Percentiles rank a stretch among this genome's conserved stretches.
phyloP scores from a whole-genome alignment of 1,140 invertebrate genomes.

The Hermatobates lingyangjiaoensis region DNA sequence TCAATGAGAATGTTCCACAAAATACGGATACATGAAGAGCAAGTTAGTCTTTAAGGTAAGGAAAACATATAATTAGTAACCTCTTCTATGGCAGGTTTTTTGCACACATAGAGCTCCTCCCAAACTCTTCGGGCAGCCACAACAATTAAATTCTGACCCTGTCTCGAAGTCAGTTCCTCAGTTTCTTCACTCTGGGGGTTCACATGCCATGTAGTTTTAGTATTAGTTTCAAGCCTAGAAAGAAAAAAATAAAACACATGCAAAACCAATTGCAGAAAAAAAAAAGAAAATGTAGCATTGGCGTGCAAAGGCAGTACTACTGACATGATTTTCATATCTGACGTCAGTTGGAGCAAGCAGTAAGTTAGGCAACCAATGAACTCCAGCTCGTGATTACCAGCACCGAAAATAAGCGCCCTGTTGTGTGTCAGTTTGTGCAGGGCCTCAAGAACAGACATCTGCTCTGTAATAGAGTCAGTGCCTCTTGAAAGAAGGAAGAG shows the following conservation, averaged over 20 bases:
- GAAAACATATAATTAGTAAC: too few relatives aligned
- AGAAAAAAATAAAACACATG: background rate
- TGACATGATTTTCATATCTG: conserved; percentile 66
- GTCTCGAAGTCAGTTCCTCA: conserved; percentile 57
- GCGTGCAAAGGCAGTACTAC: conserved; percentile 13
- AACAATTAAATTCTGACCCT: conserved; percentile 68
- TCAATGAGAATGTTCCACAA: too few relatives aligned
- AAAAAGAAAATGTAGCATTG: too few relatives aligned
- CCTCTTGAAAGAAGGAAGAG: conserved; percentile 81
- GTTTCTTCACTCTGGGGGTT: conserved; percentile 53
- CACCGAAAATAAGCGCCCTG: conserved; percentile 73
- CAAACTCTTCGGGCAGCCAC: conserved; percentile 83
- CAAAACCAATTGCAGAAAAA: background rate
- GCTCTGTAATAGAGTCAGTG: conserved; percentile 71
- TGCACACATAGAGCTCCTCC: conserved; percentile 91
- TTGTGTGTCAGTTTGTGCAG: conserved; percentile 82
- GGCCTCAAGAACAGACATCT: conserved; percentile 79
- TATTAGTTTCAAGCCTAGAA: conserved; percentile 41
- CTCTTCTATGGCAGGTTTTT: conserved; percentile 86
- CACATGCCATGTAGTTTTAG: conserved; percentile 75
- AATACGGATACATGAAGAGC: too few relatives aligned
- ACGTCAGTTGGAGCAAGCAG: conserved; percentile 82
- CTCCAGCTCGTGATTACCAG: conserved; percentile 84
- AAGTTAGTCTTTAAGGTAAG: too few relatives aligned
- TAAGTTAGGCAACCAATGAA: conserved; percentile 91